A percentile compares a stretch with the other conserved stretches of the same genome.
Evolutionary conservation across 2,113 vertebrate genomes (phyloP).

Genomic region (Gallinago jamesoni): DNA sequence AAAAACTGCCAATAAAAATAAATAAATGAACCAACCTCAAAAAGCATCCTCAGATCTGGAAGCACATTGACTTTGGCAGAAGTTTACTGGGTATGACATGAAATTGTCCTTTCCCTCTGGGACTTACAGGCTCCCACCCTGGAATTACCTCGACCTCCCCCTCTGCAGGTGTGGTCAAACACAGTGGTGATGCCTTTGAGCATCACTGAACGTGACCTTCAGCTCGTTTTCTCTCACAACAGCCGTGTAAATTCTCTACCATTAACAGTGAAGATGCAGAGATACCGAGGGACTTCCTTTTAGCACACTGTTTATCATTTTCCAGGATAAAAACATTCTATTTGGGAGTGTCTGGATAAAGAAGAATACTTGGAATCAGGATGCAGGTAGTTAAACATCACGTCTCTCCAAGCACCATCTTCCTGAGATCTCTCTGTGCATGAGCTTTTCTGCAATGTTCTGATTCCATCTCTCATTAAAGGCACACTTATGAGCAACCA

Average conservation of each 20-base stretch:
- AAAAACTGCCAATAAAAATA: neutral
- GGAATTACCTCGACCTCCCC: neutral
- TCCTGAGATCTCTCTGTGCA: neutral
- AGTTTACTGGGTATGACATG: neutral
- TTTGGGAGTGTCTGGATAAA: neutral
- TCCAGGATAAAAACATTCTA: neutral
- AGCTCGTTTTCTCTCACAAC: neutral
- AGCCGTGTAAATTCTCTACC: neutral
- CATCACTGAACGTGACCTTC: neutral
- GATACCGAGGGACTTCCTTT: neutral
- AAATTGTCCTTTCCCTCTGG: neutral
- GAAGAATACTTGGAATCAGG: neutral
- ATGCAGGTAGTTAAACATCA: neutral
- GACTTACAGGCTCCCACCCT: fast-evolving
- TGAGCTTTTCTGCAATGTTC: neutral
- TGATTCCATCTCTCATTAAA: neutral
- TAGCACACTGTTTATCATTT: neutral
- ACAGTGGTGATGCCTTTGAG: neutral
- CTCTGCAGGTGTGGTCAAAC: neutral
- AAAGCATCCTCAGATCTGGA: neutral
- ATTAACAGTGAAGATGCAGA: neutral
- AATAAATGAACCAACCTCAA: neutral
- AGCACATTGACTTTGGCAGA: neutral
- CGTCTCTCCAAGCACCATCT: neutral
- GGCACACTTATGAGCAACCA: neutral